These are phyloP conservation scores for Lathronympha strigana DNA, from an alignment of 2,888 invertebrate genomes.

Conservation along the genomic window DNA sequence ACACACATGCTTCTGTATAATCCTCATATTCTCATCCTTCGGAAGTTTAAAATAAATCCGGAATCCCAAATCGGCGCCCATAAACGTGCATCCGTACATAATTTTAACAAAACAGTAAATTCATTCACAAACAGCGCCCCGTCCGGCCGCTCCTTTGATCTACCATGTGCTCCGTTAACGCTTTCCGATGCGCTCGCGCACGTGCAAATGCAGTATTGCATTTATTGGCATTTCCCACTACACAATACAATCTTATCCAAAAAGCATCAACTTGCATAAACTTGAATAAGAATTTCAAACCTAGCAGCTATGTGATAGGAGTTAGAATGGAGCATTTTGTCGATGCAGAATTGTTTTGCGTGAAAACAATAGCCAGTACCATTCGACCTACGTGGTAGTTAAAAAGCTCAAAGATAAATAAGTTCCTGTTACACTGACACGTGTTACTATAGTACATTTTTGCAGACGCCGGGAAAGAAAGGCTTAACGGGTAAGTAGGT, in stretches of 20 bases:
- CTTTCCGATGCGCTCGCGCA: conserved; percentile 41
- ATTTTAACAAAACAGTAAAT: conserved; percentile 41
- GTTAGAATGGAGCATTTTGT: not conserved
- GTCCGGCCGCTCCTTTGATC: conserved; percentile 39
- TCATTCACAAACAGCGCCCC: conserved; percentile 39
- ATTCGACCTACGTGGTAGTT: not conserved
- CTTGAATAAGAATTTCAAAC: not conserved
- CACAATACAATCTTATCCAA: not conserved
- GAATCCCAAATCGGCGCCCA: conserved; percentile 26
- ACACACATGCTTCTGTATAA: not conserved
- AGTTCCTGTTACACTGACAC: not conserved
- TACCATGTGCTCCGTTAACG: conserved; percentile 40
- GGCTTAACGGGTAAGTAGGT: too few relatives aligned
- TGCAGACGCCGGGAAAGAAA: too few relatives aligned
- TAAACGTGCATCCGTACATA: conserved; percentile 39
- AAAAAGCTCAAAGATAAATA: not conserved
- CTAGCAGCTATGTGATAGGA: not conserved
- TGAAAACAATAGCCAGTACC: not conserved
- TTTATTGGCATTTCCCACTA: conserved; percentile 37
- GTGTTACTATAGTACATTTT: too few relatives aligned
- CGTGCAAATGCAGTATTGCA: conserved; percentile 42
- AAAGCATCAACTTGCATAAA: not conserved
- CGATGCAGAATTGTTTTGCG: not conserved
- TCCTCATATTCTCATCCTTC: not conserved
- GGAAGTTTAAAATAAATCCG: conserved; percentile 27